Conservation (phyloP, 2,797 vertebrate species). For the Takifugu rubripes region DNA sequence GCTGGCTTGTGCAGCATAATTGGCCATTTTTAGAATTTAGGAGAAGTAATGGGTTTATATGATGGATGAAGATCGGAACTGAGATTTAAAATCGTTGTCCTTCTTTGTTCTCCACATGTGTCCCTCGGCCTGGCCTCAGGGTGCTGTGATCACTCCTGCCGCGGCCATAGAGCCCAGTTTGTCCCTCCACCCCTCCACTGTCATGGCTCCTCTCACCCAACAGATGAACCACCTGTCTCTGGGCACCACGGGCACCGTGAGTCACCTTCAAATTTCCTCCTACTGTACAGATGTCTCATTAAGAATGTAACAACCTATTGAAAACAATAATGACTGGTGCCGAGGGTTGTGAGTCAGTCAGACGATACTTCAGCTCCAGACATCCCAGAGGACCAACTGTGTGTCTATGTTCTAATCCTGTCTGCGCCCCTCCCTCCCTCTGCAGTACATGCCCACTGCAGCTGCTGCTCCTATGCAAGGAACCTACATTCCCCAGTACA, state of each 20-base stretch:
- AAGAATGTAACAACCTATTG: background rate
- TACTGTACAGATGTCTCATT: background rate
- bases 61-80: background rate
- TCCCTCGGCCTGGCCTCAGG: slow-evolving; percentile 68
- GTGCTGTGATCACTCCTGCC: slow-evolving; percentile 93
- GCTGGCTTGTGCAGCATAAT: background rate
- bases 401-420: slow-evolving; percentile 1
- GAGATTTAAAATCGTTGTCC: background rate
- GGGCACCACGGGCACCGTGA: slow-evolving; percentile 95
- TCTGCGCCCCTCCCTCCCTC: slow-evolving; percentile 34
- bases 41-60: too few relatives aligned
- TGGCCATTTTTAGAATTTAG: background rate
- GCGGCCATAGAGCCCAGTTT: slow-evolving; percentile 93
- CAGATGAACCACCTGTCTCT: slow-evolving; percentile 99
- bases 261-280: slow-evolving; percentile 39
- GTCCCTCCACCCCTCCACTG: slow-evolving; percentile 95
- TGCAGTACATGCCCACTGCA: slow-evolving; percentile 97
- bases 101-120: background rate
- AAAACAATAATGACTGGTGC: background rate
- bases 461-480: slow-evolving; percentile 99
- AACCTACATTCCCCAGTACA: slow-evolving; percentile 99
- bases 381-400: slow-evolving; percentile 4
- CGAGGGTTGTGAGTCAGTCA: background rate
- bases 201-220: slow-evolving; percentile 96
- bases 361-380: background rate